These are phyloP conservation scores for Endotricha flammealis DNA, from an alignment of 2,888 invertebrate species.

Conservation along the genomic window DNA sequence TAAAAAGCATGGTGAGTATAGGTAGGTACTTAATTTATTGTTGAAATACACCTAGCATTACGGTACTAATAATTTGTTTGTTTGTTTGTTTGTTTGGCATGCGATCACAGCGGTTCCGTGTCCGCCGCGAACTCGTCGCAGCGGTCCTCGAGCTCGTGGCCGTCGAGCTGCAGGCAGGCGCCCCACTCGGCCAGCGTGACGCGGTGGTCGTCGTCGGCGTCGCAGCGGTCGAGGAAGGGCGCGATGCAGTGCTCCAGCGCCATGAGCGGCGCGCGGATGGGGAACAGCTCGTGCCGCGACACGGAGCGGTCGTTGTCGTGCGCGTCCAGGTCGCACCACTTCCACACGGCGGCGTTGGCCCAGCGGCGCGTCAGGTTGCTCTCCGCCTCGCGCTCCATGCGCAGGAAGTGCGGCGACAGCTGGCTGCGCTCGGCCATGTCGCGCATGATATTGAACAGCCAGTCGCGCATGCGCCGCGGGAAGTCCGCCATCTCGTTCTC, in stretches of 20 bases:
- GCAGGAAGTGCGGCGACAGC: conserved; percentile 87
- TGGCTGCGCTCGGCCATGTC: conserved; percentile 94
- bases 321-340: conserved; percentile 97
- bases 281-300: conserved; percentile 96
- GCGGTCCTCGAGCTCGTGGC: conserved; percentile 88
- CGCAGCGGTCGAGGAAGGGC: conserved; percentile 95
- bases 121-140: conserved; percentile 87
- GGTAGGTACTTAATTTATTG: too few species aligned
- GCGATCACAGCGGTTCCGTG: conserved; percentile 22
- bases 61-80: too few species aligned
- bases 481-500: conserved; percentile 95
- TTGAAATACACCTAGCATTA: too few species aligned
- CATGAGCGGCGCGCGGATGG: conserved; percentile 95
- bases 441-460: conserved; percentile 98
- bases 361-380: conserved; percentile 89
- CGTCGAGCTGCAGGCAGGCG: conserved; percentile 88
- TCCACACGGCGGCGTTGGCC: conserved; percentile 98
- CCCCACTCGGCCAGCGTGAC: conserved; percentile 97
- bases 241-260: conserved; percentile 98
- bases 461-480: conserved; percentile 97
- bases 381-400: conserved; percentile 94
- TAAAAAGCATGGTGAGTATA: too few species aligned
- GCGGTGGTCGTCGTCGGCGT: conserved; percentile 91
- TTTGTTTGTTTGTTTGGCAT: too few species aligned
- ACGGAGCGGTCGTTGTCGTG: conserved; percentile 93